Conservation (phyloP, 2,888 invertebrate species). For the Torymus texanus region DNA sequence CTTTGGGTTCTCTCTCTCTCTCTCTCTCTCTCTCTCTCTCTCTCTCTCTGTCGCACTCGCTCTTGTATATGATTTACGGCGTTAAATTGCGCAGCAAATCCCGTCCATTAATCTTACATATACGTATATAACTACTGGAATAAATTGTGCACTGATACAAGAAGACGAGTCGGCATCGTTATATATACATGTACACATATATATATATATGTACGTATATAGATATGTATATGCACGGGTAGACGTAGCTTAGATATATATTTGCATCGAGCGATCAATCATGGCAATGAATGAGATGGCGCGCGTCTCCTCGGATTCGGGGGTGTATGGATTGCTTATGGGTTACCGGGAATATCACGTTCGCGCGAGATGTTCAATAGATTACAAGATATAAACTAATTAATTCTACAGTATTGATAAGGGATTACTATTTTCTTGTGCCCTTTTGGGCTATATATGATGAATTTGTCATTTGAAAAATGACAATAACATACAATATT, state of each 20-base stretch:
- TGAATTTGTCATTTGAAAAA: too few species aligned
- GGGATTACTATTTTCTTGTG: too few species aligned
- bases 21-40: not conserved
- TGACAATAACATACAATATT: too few species aligned
- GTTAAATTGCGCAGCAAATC: conserved; percentile 52
- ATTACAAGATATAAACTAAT: too few species aligned
- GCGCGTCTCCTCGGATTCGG: not conserved
- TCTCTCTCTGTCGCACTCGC: not conserved
- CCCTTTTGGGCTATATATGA: too few species aligned
- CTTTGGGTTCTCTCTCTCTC: too few species aligned
- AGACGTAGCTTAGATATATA: not conserved
- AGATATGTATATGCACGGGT: not conserved
- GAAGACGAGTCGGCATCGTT: conserved; percentile 13
- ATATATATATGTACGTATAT: not conserved
- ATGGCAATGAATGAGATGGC: conserved; percentile 7
- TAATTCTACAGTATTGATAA: too few species aligned
- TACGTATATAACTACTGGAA: not conserved
- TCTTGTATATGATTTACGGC: conserved; percentile 48
- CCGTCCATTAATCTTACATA: conserved; percentile 49
- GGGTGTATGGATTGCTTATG: too few species aligned
- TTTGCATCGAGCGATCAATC: conserved; percentile 38
- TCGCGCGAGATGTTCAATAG: too few species aligned
- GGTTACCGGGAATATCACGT: too few species aligned
- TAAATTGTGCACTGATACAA: conserved; percentile 34
- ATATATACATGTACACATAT: not conserved